Conservation (phyloP, 2,113 vertebrate genomes). For the Agapornis roseicollis region DNA sequence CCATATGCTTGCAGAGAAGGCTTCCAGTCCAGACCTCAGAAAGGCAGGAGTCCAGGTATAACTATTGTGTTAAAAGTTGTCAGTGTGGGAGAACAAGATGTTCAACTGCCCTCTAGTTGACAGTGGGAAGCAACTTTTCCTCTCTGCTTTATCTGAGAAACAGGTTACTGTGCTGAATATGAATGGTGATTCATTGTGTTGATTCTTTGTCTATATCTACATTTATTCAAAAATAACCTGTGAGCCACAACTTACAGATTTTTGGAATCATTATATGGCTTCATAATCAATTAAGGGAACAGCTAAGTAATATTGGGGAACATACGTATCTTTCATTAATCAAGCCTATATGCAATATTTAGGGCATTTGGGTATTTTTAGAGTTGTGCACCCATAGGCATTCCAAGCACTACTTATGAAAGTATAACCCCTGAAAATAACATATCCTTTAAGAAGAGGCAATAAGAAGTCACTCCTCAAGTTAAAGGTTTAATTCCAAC, state of each 20-base stretch:
- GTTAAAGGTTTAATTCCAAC: not conserved
- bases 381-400: accelerated
- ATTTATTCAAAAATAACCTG: not conserved
- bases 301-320: not conserved
- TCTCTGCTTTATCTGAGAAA: not conserved
- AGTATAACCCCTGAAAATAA: not conserved
- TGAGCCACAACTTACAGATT: not conserved
- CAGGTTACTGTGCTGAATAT: not conserved
- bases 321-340: not conserved
- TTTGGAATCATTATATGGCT: not conserved
- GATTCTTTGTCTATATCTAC: not conserved
- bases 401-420: not conserved
- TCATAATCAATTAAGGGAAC: not conserved
- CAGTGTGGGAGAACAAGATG: not conserved
- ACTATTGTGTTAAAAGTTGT: not conserved
- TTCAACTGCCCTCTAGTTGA: not conserved
- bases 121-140: not conserved
- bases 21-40: not conserved
- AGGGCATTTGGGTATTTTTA: not conserved
- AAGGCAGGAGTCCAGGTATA: not conserved
- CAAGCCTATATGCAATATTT: not conserved
- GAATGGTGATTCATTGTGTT: not conserved
- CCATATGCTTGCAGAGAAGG: not conserved
- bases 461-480: not conserved
- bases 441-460: not conserved